Conservation (phyloP, 2,797 vertebrate species). For the Huso huso region DNA sequence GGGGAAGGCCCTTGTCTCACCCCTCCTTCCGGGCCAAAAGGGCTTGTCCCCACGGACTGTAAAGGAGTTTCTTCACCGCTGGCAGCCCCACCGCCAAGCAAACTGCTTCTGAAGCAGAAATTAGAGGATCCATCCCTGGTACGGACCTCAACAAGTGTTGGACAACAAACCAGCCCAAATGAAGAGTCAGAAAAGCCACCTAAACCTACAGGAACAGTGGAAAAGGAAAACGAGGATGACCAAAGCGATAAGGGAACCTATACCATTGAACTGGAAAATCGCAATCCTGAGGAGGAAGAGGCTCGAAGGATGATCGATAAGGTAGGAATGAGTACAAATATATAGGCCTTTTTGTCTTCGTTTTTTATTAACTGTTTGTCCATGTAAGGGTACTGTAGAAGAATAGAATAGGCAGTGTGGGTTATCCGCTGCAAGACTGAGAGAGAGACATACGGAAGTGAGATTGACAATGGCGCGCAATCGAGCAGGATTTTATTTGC, state of each 20-base stretch:
- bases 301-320: constrained; percentile 95
- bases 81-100: background rate
- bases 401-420: no score
- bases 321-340: constrained; percentile 50
- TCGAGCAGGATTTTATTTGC: no score
- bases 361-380: no score
- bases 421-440: no score
- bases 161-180: constrained; percentile 70
- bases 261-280: constrained; percentile 90
- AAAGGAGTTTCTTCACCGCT: background rate
- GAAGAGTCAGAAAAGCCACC: constrained; percentile 59
- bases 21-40: constrained; percentile 66
- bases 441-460: no score
- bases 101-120: constrained; percentile 78
- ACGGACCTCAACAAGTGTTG: constrained; percentile 76
- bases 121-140: constrained; percentile 78
- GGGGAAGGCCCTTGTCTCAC: constrained; percentile 73
- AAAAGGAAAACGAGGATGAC: constrained; percentile 77
- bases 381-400: no score
- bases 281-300: constrained; percentile 85
- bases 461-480: no score
- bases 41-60: constrained; percentile 25
- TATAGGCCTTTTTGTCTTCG: no score
- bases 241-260: constrained; percentile 96
- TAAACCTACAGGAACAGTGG: constrained; percentile 41